These are phyloP conservation scores for Drosophila tani DNA, from an alignment of 1,140 invertebrate genomes.

Conservation along the genomic window DNA sequence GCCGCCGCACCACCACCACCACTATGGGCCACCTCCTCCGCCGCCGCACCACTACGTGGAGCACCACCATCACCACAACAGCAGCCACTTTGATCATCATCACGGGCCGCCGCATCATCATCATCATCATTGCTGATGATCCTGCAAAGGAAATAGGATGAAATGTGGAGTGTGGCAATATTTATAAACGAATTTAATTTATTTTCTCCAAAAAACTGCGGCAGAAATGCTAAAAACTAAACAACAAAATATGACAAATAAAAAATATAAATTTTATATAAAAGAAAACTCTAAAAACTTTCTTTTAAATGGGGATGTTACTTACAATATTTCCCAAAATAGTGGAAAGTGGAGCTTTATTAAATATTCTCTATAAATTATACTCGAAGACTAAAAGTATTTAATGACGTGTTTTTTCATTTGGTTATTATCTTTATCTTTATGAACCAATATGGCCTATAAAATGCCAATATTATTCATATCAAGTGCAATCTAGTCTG, in stretches of 20 bases:
- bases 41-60: slow-evolving; percentile 23
- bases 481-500: not conserved
- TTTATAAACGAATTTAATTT: slow-evolving; percentile 60
- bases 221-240: not conserved
- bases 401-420: not conserved
- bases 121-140: slow-evolving; percentile 49
- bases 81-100: slow-evolving; percentile 45
- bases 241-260: not conserved
- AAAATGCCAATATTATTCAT: not conserved
- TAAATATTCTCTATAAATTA: too few species aligned
- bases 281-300: not conserved
- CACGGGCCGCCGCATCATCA: slow-evolving; percentile 46
- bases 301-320: too few species aligned
- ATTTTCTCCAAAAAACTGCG: slow-evolving; percentile 14
- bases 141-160: not conserved
- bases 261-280: not conserved
- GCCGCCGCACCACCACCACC: slow-evolving; percentile 37
- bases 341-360: too few species aligned
- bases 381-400: not conserved
- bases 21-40: slow-evolving; percentile 48
- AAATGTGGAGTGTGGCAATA: slow-evolving; percentile 18
- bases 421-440: not conserved
- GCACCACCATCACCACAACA: slow-evolving; percentile 37
- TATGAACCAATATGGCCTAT: too few species aligned
- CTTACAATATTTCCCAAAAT: too few species aligned